phyloP scores from a whole-genome alignment of 2,888 invertebrate species.

The Priocnemis perturbator region DNA sequence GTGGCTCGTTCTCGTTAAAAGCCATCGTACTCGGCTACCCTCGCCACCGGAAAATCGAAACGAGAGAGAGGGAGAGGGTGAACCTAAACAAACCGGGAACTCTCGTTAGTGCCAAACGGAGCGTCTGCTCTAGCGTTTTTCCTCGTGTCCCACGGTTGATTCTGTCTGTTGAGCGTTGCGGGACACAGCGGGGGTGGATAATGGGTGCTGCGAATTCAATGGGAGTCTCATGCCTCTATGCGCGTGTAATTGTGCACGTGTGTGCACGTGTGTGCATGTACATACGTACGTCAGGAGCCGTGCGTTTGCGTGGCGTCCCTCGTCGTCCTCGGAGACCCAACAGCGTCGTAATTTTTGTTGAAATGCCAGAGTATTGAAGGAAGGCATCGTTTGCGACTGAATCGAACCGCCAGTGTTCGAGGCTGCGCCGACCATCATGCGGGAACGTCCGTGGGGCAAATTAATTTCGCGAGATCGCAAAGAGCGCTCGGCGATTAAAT shows the following conservation, averaged over 20 bases:
- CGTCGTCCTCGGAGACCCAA: no score
- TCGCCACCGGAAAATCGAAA: slow-evolving; percentile 15
- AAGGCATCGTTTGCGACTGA: no score
- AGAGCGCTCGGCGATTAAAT: no score
- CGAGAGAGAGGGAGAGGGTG: slow-evolving; percentile 11
- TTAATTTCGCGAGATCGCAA: no score
- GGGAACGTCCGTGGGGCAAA: no score
- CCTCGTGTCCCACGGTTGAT: neutral
- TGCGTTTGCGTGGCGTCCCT: no score
- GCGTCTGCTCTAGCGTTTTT: neutral
- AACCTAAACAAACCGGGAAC: slow-evolving; percentile 24
- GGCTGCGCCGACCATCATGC: no score
- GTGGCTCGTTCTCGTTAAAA: neutral
- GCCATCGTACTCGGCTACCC: neutral
- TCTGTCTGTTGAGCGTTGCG: neutral
- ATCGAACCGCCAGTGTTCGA: no score
- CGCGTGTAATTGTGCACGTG: slow-evolving; percentile 30
- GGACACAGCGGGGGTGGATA: neutral
- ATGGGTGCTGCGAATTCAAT: slow-evolving; percentile 31
- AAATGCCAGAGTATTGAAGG: no score
- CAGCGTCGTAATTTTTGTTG: no score
- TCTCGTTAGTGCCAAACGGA: slow-evolving; percentile 12
- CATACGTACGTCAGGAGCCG: no score
- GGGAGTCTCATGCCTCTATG: slow-evolving; percentile 35
- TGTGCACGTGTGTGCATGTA: slow-evolving; percentile 27